Evolutionary conservation across 1,140 invertebrate species (phyloP).

Genomic region (Paraescarpia echinospica): DNA sequence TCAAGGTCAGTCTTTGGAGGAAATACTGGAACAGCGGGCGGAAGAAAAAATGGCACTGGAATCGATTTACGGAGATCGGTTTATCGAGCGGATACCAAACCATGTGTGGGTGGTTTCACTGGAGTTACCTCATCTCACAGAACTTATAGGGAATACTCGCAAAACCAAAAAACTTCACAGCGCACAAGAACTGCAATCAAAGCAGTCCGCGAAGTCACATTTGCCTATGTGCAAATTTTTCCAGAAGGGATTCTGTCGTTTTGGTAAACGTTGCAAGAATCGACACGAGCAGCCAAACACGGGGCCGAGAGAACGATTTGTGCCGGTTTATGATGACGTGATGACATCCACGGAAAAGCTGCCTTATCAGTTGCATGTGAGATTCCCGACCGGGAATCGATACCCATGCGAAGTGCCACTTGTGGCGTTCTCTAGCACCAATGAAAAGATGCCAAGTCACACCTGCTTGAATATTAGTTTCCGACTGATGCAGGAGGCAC

Average conservation of each 20-base stretch:
- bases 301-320: conserved; percentile 23
- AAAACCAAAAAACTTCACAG: conserved; percentile 19
- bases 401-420: conserved; percentile 48
- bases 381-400: conserved; percentile 44
- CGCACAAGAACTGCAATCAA: neutral
- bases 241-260: conserved; percentile 37
- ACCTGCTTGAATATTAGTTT: conserved; percentile 47
- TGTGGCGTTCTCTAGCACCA: conserved; percentile 44
- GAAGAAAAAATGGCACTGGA: conserved; percentile 51
- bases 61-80: conserved; percentile 49
- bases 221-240: conserved; percentile 45
- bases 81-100: conserved; percentile 45
- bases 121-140: conserved; percentile 38
- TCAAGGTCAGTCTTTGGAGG: conserved; percentile 27
- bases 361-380: conserved; percentile 44
- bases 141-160: conserved; percentile 22
- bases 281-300: conserved; percentile 20
- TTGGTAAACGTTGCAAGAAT: conserved; percentile 17
- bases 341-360: conserved; percentile 11
- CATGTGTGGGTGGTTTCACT: conserved; percentile 46
- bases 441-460: conserved; percentile 37
- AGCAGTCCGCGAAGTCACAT: conserved; percentile 12
- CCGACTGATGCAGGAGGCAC: conserved; percentile 42
- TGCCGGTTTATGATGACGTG: conserved; percentile 30
- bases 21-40: conserved; percentile 41